Evolutionary conservation across 2,888 invertebrate genomes (phyloP).

Genomic region (Acrobasis repandana): DNA sequence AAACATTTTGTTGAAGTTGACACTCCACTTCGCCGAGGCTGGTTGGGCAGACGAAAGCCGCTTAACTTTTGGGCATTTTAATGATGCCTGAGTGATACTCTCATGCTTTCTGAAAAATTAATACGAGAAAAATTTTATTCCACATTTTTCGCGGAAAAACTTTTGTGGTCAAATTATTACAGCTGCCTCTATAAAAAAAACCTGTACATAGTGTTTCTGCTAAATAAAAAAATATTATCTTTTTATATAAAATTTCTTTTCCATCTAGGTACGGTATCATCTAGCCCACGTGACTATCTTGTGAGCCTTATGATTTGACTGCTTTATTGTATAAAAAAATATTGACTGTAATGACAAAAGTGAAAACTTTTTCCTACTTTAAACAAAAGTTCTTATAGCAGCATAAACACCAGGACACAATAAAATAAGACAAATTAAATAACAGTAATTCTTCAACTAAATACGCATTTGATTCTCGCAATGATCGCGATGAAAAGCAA

Average conservation of each 20-base stretch:
- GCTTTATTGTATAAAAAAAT: too few relatives aligned
- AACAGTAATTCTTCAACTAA: neutral
- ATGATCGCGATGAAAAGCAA: slow-evolving; percentile 20
- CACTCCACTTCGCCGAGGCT: slow-evolving; percentile 7
- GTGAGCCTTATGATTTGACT: too few relatives aligned
- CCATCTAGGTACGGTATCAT: too few relatives aligned
- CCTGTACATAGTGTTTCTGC: too few relatives aligned
- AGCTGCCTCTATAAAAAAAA: too few relatives aligned
- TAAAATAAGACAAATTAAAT: neutral
- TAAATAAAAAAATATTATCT: too few relatives aligned
- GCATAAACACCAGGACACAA: neutral
- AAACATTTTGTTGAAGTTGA: slow-evolving; percentile 15
- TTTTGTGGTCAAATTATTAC: neutral
- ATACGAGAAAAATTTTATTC: neutral
- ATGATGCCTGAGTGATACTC: slow-evolving; percentile 25
- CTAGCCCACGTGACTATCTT: too few relatives aligned
- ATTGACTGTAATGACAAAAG: too few relatives aligned
- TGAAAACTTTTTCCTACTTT: too few relatives aligned
- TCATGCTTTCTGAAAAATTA: slow-evolving; percentile 25
- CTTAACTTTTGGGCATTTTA: slow-evolving; percentile 18
- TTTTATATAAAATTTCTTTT: too few relatives aligned
- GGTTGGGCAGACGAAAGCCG: slow-evolving; percentile 16
- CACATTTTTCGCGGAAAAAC: neutral
- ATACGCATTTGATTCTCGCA: slow-evolving; percentile 9
- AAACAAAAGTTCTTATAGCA: too few relatives aligned